Conservation (phyloP, 2,113 vertebrate genomes). For the Sminthopsis crassicaudata region DNA sequence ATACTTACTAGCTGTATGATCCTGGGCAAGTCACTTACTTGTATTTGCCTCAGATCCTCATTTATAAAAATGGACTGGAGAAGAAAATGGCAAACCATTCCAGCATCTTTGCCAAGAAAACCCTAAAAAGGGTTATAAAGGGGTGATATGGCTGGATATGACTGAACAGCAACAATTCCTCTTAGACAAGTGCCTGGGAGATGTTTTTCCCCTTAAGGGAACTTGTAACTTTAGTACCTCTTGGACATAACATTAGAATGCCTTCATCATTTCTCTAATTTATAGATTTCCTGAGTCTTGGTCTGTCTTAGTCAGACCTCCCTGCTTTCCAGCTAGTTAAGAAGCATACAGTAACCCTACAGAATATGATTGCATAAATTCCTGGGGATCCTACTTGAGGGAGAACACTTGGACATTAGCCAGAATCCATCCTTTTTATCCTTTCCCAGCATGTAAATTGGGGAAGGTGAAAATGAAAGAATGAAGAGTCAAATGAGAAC, state of each 20-base stretch:
- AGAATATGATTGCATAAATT: neutral
- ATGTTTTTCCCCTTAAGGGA: neutral
- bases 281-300: neutral
- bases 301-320: neutral
- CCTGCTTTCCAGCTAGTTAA: neutral
- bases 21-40: neutral
- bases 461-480: neutral
- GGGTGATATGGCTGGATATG: no score
- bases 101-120: neutral
- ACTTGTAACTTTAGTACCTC: neutral
- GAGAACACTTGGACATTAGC: neutral
- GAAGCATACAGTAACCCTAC: neutral
- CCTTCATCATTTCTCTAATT: neutral
- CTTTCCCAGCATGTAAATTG: neutral
- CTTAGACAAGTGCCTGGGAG: neutral
- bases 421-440: neutral
- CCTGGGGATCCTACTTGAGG: neutral
- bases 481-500: no score
- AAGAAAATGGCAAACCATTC: neutral
- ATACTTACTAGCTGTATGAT: neutral
- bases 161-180: no score
- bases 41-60: neutral
- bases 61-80: neutral
- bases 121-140: no score
- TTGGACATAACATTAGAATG: neutral